Evolutionary conservation across 2,797 vertebrate genomes (phyloP).

Genomic region (Acridotheres tristis): DNA sequence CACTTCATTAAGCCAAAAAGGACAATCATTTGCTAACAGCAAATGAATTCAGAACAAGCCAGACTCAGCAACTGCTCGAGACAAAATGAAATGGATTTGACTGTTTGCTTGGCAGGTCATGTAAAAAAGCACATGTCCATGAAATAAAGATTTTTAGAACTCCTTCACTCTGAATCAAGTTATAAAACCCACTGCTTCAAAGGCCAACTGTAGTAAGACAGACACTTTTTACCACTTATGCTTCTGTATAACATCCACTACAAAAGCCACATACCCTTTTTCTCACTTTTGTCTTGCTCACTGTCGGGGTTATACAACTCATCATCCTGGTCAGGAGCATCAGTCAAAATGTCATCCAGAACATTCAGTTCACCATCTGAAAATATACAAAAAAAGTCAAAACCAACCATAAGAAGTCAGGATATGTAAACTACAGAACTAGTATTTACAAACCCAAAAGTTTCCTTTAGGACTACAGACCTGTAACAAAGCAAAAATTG

Average conservation of each 20-base stretch:
- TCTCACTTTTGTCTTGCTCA: conserved; percentile 89
- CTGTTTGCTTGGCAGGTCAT: background rate
- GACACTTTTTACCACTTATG: background rate
- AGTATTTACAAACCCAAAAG: background rate
- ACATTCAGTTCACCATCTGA: conserved; percentile 95
- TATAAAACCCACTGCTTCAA: background rate
- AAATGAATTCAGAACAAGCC: background rate
- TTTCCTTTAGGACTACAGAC: background rate
- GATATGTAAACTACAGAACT: background rate
- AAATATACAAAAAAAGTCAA: background rate
- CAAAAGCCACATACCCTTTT: conserved; percentile 84
- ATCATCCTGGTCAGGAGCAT: conserved; percentile 97
- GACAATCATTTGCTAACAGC: background rate
- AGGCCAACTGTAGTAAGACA: background rate
- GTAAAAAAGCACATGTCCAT: background rate
- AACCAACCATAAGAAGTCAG: background rate
- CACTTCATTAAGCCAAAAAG: background rate
- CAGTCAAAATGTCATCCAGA: conserved; percentile 95
- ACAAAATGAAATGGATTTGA: background rate
- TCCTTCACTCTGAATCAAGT: background rate
- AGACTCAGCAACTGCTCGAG: background rate
- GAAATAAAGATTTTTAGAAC: background rate
- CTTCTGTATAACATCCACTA: background rate
- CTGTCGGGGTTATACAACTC: conserved; percentile 96
- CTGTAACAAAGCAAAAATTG: background rate